A percentile compares a stretch with the other conserved stretches of the same genome.
Conservation (phyloP, 2,797 vertebrate species). For the Glyptemys insculpta region DNA sequence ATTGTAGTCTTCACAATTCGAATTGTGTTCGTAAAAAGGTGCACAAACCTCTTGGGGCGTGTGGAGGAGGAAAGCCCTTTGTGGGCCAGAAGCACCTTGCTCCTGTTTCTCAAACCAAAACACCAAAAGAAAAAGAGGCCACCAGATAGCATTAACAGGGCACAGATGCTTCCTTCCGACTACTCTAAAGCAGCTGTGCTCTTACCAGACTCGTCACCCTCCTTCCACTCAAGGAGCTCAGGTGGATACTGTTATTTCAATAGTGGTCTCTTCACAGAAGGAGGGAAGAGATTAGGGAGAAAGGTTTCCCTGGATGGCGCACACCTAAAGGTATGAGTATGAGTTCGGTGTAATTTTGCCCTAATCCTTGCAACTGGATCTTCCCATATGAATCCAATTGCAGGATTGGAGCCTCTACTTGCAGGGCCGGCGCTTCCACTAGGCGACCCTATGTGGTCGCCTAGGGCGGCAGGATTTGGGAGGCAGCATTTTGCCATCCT, state of each 20-base stretch:
- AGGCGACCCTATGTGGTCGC: no score
- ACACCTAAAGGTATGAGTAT: not conserved
- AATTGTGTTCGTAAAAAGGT: not conserved
- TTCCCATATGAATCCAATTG: not conserved
- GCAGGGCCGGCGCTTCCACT: no score
- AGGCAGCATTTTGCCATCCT: no score
- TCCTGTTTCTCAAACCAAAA: not conserved
- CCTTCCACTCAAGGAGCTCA: not conserved
- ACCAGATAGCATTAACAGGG: not conserved
- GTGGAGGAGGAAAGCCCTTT: not conserved
- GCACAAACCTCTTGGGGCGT: not conserved
- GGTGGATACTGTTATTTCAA: not conserved
- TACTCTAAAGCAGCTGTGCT: not conserved
- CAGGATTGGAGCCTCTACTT: not conserved
- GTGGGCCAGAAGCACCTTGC: fast-evolving
- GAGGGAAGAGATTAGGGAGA: not conserved
- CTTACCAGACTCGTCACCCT: not conserved
- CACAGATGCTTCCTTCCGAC: not conserved
- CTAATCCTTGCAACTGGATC: not conserved
- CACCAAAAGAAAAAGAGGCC: not conserved
- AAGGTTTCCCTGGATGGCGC: not conserved
- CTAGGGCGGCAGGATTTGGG: no score
- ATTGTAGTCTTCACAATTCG: not conserved
- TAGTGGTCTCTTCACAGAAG: not conserved
- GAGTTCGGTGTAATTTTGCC: not conserved